Conservation (phyloP, 2,797 vertebrate genomes). For the Alfaro cultratus region DNA sequence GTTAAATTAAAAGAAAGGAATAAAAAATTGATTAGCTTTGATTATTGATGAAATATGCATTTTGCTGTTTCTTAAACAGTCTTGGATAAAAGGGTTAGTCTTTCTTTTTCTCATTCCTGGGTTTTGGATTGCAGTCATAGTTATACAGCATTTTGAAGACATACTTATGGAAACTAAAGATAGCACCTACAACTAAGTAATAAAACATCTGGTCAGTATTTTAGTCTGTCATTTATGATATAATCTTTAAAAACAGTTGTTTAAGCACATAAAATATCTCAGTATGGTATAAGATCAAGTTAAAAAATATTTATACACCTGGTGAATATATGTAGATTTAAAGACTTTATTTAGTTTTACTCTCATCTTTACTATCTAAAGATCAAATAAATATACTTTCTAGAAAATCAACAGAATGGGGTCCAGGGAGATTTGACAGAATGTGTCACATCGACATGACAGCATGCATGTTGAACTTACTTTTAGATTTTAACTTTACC, state of each 20-base stretch:
- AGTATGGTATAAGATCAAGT: neutral
- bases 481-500: conserved; percentile 5
- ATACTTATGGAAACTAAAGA: neutral
- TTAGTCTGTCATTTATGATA: neutral
- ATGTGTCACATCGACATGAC: neutral
- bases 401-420: neutral
- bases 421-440: neutral
- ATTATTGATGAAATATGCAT: neutral
- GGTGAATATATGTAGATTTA: neutral
- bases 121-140: neutral
- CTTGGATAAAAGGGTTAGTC: neutral
- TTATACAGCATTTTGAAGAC: neutral
- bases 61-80: neutral
- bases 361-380: neutral
- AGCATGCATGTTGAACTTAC: neutral
- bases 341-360: neutral
- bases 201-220: neutral
- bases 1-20: neutral
- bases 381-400: neutral
- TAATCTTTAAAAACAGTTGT: neutral
- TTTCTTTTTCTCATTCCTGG: neutral
- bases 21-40: neutral
- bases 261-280: neutral
- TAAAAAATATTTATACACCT: neutral
- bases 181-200: neutral